phyloP scores from a whole-genome alignment of 2,888 invertebrate species.

The Helleia helle region DNA sequence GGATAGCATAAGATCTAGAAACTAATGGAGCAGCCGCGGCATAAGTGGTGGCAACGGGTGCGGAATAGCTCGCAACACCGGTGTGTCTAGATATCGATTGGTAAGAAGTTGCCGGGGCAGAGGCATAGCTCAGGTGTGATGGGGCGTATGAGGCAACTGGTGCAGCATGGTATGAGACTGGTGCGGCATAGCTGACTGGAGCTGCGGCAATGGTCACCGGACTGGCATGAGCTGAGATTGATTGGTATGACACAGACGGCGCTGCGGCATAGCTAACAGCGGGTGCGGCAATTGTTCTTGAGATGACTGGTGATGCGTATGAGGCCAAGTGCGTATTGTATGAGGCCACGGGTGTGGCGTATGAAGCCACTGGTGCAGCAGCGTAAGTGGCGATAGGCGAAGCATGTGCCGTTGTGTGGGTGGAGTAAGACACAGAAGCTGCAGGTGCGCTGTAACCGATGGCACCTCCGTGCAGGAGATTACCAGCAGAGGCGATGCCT shows the following conservation, averaged over 20 bases:
- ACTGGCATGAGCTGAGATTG: slow-evolving; percentile 41
- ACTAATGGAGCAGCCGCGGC: slow-evolving; percentile 54
- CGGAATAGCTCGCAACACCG: slow-evolving; percentile 39
- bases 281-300: slow-evolving; percentile 25
- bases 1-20: slow-evolving; percentile 24
- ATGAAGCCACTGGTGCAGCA: slow-evolving; percentile 28
- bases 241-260: slow-evolving; percentile 55
- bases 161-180: slow-evolving; percentile 22
- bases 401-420: slow-evolving; percentile 28
- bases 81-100: slow-evolving; percentile 25
- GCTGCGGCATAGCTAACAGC: slow-evolving; percentile 31
- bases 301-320: slow-evolving; percentile 26
- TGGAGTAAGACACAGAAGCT: slow-evolving; percentile 58
- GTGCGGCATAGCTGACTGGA: slow-evolving; percentile 20
- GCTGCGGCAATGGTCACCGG: slow-evolving; percentile 26
- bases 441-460: slow-evolving; percentile 37
- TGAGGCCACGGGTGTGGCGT: slow-evolving; percentile 33
- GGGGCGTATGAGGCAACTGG: slow-evolving; percentile 32
- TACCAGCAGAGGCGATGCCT: slow-evolving; percentile 74
- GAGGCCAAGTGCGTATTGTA: slow-evolving; percentile 35
- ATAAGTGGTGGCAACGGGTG: slow-evolving; percentile 41
- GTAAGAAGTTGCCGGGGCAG: slow-evolving; percentile 26
- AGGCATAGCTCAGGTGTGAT: slow-evolving; percentile 31
- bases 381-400: slow-evolving; percentile 31
- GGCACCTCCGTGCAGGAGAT: slow-evolving; percentile 65